Base-by-base conservation (phyloP, 2,888 invertebrate genomes). In the Sepiola atlantica region DNA sequence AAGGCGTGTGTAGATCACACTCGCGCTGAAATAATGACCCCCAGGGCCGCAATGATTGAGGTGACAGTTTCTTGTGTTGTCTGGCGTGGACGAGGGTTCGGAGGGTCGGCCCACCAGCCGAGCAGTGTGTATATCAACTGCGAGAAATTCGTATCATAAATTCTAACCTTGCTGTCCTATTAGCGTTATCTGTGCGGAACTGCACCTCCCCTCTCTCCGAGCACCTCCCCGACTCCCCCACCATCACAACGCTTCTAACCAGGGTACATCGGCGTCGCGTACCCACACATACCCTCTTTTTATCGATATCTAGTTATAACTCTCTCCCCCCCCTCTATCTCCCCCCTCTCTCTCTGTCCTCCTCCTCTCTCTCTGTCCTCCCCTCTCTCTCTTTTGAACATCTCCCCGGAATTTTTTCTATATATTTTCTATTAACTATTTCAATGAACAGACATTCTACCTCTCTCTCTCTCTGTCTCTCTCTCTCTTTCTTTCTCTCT, bases 111-210 rank as follows among this genome's bases (percentile, higher is more conserved):
- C n/a, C 45, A 45, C 35, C 35, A 45, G 35, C 91, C 24, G 45
- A 91, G 35, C 91, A 24, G 91, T 24, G 45, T 91, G 91, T 45
- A 54, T 91, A 77, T 54, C 35, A 91, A 54, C 54, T 24, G 35
- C 35, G 91, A 91, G 91, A 91, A 91, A 91, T 45, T 35, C 54
- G 91, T 35, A 24, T 54, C 91, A 91, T 91, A 91, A 91, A 91
- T 91, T 54, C 54, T 91, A 28, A 20, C 14, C 16, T 24, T 28
- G 32, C 21, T 45, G 45, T 91, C 91, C 91, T 91, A 91, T 91
- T 91, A 91, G 91, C 18, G 28, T 91, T 91, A 91, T 91, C 91
- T 91, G 91, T 91, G 21, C 91, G 54, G 91, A 91, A 91, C 91
- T 91, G 35, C 24, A 21, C 91, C 35, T 35, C 24, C 28, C 91